A percentile compares a stretch with the other conserved stretches of the same genome.
Evolutionary conservation across 2,888 invertebrate species (phyloP).

Genomic region (Lasioglossum lativentre): DNA sequence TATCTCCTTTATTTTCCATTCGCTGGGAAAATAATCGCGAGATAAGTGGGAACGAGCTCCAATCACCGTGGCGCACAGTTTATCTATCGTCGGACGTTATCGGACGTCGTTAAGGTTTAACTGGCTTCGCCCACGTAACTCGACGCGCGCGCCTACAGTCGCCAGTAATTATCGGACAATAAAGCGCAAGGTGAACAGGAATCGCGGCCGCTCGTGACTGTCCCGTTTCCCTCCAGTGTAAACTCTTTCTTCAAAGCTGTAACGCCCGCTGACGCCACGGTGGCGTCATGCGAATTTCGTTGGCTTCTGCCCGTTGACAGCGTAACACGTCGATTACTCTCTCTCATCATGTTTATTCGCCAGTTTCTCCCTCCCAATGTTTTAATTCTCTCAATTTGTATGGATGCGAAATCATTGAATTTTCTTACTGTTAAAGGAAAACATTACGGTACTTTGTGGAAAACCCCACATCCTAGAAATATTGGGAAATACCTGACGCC

Average conservation of each 20-base stretch:
- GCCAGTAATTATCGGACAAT: constrained; percentile 74
- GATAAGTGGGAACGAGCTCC: constrained; percentile 2
- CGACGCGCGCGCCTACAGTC: constrained; percentile 54
- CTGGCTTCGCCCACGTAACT: constrained; percentile 39
- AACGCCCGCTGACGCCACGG: neutral
- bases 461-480: too few relatives aligned
- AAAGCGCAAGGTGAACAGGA: constrained; percentile 71
- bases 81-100: constrained; percentile 50
- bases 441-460: too few relatives aligned
- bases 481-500: too few relatives aligned
- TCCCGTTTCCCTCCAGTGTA: constrained; percentile 36
- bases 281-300: neutral
- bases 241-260: constrained; percentile 25
- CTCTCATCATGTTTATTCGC: neutral
- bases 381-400: neutral
- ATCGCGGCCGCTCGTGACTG: constrained; percentile 53
- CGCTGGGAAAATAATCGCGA: constrained; percentile 3
- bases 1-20: constrained; percentile 4
- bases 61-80: constrained; percentile 1
- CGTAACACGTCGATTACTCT: neutral
- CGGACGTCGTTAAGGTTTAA: constrained; percentile 41
- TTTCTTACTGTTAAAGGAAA: too few relatives aligned
- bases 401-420: neutral
- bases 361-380: neutral
- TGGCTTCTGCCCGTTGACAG: neutral